Conservation (phyloP, 92 coral and sea anemone species). For the Parazoanthus swiftii region DNA sequence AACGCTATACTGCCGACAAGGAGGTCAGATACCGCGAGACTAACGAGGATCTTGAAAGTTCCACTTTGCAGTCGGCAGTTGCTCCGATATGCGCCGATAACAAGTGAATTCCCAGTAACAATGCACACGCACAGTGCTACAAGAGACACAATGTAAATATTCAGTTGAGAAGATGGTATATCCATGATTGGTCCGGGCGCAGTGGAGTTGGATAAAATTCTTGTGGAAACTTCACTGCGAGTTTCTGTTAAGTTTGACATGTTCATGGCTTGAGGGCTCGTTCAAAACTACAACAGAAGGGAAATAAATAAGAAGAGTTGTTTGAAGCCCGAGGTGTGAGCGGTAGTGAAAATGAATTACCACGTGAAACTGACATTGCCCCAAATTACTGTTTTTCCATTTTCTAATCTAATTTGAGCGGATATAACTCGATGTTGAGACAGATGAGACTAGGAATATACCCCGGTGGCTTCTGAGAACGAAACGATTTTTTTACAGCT, state of each 20-base stretch:
- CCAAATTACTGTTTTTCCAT: neutral
- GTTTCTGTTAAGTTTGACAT: conserved; percentile 16
- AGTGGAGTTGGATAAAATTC: neutral
- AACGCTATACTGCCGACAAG: conserved; percentile 37
- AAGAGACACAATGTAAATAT: conserved; percentile 10
- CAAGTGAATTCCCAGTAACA: conserved; percentile 29
- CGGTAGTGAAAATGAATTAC: neutral
- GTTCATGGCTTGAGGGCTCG: neutral
- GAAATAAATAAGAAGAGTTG: neutral
- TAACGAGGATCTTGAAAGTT: conserved; percentile 30
- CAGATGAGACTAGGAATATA: neutral
- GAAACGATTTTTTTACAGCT: neutral
- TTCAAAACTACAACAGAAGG: neutral
- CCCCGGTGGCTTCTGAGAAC: neutral
- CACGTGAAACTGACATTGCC: neutral
- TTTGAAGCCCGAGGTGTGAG: neutral
- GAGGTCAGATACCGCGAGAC: conserved; percentile 39
- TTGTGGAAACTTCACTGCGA: neutral
- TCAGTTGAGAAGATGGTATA: conserved; percentile 12
- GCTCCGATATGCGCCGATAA: conserved; percentile 23
- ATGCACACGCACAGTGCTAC: conserved; percentile 8
- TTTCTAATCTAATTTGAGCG: neutral
- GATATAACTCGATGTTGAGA: neutral
- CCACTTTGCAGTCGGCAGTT: conserved; percentile 25
- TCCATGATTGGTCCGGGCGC: conserved; percentile 6